phyloP scores from a whole-genome alignment of 2,888 invertebrate species.

The Frankliniella intonsa region DNA sequence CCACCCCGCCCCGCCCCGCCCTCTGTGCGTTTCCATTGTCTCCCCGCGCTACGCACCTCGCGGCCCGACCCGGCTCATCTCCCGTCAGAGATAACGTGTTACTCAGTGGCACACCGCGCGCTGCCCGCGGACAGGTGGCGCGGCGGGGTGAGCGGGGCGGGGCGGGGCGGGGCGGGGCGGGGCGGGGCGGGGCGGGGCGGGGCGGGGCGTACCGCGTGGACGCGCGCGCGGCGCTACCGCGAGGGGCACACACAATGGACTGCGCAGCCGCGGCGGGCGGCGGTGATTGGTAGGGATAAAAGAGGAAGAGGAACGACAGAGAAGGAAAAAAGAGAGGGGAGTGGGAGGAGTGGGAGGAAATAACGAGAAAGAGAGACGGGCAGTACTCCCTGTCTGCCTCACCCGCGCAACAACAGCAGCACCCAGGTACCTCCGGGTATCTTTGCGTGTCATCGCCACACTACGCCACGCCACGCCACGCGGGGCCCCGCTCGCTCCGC shows the following conservation, averaged over 20 bases:
- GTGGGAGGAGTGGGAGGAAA: not conserved
- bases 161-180: too few species aligned
- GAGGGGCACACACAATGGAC: not conserved
- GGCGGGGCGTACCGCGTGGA: too few species aligned
- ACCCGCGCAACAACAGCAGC: not conserved
- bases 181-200: too few species aligned
- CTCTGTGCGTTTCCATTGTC: not conserved
- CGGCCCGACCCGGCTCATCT: not conserved
- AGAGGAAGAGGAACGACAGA: not conserved
- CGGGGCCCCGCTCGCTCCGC: too few species aligned
- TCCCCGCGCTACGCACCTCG: not conserved
- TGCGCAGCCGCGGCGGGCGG: not conserved
- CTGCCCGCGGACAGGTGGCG: not conserved
- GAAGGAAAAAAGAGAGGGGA: too few species aligned
- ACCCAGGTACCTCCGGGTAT: not conserved
- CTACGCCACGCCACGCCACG: not conserved
- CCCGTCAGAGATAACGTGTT: not conserved
- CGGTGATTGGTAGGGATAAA: not conserved
- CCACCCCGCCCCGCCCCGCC: not conserved
- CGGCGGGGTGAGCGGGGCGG: not conserved
- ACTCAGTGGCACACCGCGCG: not conserved
- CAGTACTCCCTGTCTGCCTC: not conserved
- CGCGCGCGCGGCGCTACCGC: not conserved
- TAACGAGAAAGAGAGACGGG: not conserved
- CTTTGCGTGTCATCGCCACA: slow-evolving; percentile 24